A percentile compares a stretch with the other conserved stretches of the same genome.
phyloP scores from a whole-genome alignment of 2,797 vertebrate genomes.

The Coendou prehensilis region DNA sequence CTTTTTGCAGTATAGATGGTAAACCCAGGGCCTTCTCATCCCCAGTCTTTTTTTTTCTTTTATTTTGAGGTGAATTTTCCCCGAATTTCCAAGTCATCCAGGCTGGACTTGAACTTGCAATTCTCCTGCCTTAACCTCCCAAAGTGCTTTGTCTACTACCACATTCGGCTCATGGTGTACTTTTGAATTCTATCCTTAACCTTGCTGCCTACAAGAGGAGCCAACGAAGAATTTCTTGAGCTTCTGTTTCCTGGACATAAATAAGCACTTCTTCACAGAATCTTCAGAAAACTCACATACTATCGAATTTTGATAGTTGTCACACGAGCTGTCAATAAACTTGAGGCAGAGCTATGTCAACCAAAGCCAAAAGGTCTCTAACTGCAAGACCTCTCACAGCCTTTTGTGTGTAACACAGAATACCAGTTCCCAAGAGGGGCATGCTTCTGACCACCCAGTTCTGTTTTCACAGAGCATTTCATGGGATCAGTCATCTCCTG shows the following conservation, averaged over 20 bases:
- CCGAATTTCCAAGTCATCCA: not conserved
- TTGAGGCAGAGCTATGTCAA: not conserved
- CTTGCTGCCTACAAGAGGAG: not conserved
- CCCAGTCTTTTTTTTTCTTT: not conserved
- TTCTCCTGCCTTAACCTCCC: not conserved
- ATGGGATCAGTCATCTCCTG: not conserved
- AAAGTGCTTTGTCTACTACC: not conserved
- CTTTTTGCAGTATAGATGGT: not conserved
- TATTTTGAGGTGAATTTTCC: not conserved
- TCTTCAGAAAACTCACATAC: not conserved
- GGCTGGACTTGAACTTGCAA: not conserved
- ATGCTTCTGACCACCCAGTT: not conserved
- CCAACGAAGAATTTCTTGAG: not conserved
- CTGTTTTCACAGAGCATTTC: not conserved
- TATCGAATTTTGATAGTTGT: not conserved
- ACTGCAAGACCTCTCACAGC: not conserved
- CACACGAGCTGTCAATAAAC: not conserved
- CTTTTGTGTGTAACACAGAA: not conserved
- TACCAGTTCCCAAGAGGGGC: not conserved
- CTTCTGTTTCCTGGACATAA: not conserved
- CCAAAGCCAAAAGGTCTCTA: not conserved
- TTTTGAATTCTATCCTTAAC: not conserved
- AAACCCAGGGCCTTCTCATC: not conserved
- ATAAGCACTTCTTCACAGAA: not conserved
- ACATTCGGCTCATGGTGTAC: not conserved